These are phyloP conservation scores for Zelleria hepariella DNA, from an alignment of 2,888 invertebrate genomes.

Conservation along the genomic window DNA sequence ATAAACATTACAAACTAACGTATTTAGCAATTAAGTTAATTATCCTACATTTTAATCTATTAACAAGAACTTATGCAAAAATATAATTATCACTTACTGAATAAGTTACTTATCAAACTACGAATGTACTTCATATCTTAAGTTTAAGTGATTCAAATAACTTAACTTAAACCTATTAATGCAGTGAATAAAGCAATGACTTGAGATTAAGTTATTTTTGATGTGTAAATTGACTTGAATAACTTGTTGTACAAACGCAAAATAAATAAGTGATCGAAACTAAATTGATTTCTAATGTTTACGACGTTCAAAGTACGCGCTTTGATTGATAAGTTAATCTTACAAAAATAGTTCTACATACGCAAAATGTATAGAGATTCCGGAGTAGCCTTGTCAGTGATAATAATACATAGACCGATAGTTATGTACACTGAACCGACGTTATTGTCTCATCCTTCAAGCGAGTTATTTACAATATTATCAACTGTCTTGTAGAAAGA, in stretches of 20 bases:
- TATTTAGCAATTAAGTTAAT: constrained; percentile 29
- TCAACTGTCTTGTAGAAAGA: not conserved
- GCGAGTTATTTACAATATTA: not conserved
- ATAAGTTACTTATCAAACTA: constrained; percentile 16
- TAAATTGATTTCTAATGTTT: not conserved
- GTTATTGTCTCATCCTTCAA: not conserved
- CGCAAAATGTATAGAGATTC: not conserved
- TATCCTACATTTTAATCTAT: constrained; percentile 29
- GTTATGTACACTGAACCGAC: not conserved
- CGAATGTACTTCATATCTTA: constrained; percentile 8
- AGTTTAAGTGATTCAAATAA: constrained; percentile 10
- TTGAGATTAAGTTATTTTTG: not conserved
- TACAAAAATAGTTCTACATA: not conserved
- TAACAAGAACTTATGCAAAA: constrained; percentile 60
- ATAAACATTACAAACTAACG: not conserved
- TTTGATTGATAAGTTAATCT: not conserved
- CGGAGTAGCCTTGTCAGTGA: not conserved
- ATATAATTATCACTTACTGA: constrained; percentile 46
- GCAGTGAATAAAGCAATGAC: constrained; percentile 2
- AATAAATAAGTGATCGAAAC: not conserved
- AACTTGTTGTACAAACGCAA: not conserved
- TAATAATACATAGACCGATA: not conserved
- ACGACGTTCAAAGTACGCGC: not conserved
- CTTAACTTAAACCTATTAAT: constrained; percentile 7
- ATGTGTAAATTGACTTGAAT: not conserved